These are phyloP conservation scores for Rallus limicola DNA, from an alignment of 2,113 vertebrate genomes.

Conservation along the genomic window DNA sequence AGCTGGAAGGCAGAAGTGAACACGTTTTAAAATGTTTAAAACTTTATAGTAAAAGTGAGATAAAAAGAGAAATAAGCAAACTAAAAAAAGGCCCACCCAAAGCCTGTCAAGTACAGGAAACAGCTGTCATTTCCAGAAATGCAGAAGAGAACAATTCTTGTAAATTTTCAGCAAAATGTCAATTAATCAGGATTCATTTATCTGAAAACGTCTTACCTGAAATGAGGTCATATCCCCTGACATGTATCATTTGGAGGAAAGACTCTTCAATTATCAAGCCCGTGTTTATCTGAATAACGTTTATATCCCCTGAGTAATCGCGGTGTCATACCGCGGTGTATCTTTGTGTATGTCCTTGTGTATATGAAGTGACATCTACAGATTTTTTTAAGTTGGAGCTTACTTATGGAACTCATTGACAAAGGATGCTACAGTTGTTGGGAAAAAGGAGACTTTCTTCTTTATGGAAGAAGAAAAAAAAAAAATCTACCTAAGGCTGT, in stretches of 20 bases:
- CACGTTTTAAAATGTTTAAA: background rate
- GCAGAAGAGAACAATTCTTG: background rate
- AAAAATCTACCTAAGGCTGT: background rate
- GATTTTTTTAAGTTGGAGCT: background rate
- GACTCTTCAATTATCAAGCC: conserved; percentile 17
- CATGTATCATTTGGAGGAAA: conserved; percentile 14
- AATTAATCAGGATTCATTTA: conserved; percentile 39
- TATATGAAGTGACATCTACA: background rate
- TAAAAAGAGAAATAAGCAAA: background rate
- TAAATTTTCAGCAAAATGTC: conserved; percentile 26
- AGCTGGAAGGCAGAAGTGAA: background rate
- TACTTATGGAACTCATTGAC: background rate
- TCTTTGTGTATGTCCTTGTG: background rate
- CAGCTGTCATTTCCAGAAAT: background rate
- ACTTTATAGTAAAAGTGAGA: background rate
- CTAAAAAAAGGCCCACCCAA: background rate
- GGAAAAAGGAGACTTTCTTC: background rate
- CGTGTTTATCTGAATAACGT: conserved; percentile 33
- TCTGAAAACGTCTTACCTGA: conserved; percentile 31
- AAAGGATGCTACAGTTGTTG: background rate
- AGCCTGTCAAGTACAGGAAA: background rate
- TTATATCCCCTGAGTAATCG: conserved; percentile 7
- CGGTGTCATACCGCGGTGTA: background rate
- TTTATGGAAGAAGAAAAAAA: background rate
- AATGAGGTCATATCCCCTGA: conserved; percentile 35